Evolutionary conservation across 2,113 vertebrate genomes (phyloP), one percentile per base, ranked within the genome.

Genomic region (Urocitellus parryii): DNA sequence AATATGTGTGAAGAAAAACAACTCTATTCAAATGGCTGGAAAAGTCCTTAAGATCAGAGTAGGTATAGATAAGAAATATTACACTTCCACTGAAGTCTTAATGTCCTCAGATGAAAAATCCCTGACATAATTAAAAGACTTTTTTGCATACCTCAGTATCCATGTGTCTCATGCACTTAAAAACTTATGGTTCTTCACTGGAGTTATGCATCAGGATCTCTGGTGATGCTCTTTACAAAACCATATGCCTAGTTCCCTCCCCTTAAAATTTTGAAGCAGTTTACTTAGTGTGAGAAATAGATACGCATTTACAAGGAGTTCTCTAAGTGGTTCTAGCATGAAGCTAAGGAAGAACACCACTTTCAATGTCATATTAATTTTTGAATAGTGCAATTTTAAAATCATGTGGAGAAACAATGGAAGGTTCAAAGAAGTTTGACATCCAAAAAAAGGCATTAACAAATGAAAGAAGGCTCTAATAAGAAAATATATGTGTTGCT

Each of bases 351-450:
- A 37, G 58, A 79, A 77, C 16, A 67, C 4, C 74, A 45, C 24
- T 89, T 48, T 91, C 56, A 48, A 39, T 93, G 42, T 5, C 63
- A 51, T 10, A 63, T 45, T 90, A 29, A 78, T 79, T 95, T 92
- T 67, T 82, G 34, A 68, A 58, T 5, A 84, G 32, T 39, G 73
- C 32, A 94, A 25, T 91, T 94, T 90, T 70, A 90, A 91, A 95
- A 81, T 51, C 72, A 85, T 25, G 12, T 78, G n/a, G 65, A 77
- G 7, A 88, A 94, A 92, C 65, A 79, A 72, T 37, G 48, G 24
- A 65, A 65, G 24, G 48, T 70, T 37, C 34, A 11, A 14, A 78
- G 81, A 88, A 92, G 8, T 78, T 0, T 68, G n/a, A 63, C 7
- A 65, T 70, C 12, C 27, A 39, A 90, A 92, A 73, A 77, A 90